Evolutionary conservation across 2,113 vertebrate genomes (phyloP).

Genomic region (Lophura nycthemera): DNA sequence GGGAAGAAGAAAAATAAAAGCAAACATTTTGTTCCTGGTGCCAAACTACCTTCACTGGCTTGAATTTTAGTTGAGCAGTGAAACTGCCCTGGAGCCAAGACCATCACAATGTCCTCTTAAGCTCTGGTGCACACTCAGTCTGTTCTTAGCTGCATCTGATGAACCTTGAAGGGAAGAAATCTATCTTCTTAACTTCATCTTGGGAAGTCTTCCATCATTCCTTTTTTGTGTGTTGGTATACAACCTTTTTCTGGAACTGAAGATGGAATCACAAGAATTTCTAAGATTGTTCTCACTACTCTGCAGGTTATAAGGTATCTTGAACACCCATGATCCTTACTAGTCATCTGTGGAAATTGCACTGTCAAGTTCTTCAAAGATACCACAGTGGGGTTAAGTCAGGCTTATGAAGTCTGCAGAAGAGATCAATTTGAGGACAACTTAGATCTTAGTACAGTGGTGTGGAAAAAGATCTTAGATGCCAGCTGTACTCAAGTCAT

Average conservation of each 20-base stretch:
- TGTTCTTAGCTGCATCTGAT: background rate
- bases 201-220: background rate
- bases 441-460: background rate
- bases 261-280: conserved; percentile 18
- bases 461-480: background rate
- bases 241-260: background rate
- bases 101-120: background rate
- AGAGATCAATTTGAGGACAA: conserved; percentile 7
- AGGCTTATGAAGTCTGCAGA: background rate
- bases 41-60: background rate
- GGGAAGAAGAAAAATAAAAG: background rate
- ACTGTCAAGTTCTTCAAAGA: background rate
- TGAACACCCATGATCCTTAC: background rate
- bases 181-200: background rate
- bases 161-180: background rate
- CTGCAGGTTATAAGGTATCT: conserved; percentile 50
- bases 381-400: background rate
- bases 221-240: background rate
- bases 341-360: conserved; percentile 5
- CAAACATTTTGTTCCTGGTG: background rate
- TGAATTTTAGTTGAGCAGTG: background rate
- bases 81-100: background rate
- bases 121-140: background rate
- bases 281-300: background rate
- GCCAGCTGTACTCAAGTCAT: background rate